Evolutionary conservation across 1,140 invertebrate genomes (phyloP).

Genomic region (Cyphomyrmex costatus): DNA sequence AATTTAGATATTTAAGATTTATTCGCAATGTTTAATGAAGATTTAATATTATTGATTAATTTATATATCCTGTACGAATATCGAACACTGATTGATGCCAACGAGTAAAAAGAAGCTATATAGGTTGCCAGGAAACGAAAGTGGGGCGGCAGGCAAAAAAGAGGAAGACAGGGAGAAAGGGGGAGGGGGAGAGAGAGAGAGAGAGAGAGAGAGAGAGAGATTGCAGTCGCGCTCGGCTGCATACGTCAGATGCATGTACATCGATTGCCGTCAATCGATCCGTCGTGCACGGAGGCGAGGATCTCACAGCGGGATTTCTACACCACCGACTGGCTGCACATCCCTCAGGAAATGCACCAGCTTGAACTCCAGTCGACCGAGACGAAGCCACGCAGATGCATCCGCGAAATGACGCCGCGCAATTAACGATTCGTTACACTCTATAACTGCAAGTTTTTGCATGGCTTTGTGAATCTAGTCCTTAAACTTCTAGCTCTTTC

Average conservation of each 20-base stretch:
- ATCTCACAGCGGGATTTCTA: slow-evolving; percentile 57
- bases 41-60: not conserved
- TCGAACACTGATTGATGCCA: slow-evolving; percentile 41
- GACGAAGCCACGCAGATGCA: slow-evolving; percentile 41
- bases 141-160: not conserved
- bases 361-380: slow-evolving; percentile 36
- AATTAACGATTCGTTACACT: slow-evolving; percentile 37
- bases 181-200: not conserved
- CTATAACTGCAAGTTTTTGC: slow-evolving; percentile 28
- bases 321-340: slow-evolving; percentile 30
- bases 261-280: slow-evolving; percentile 71
- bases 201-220: slow-evolving; percentile 1
- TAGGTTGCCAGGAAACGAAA: slow-evolving; percentile 26
- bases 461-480: not conserved
- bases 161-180: not conserved
- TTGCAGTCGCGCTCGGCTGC: slow-evolving; percentile 44
- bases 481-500: not conserved
- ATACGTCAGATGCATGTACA: slow-evolving; percentile 65
- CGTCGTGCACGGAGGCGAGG: slow-evolving; percentile 10
- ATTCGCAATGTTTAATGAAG: not conserved
- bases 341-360: slow-evolving; percentile 9
- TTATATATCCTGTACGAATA: not conserved
- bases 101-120: not conserved
- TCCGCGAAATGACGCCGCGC: slow-evolving; percentile 37
- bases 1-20: not conserved